Conservation (phyloP, 2,888 invertebrate species). For the Lasioglossum oenotherae region DNA sequence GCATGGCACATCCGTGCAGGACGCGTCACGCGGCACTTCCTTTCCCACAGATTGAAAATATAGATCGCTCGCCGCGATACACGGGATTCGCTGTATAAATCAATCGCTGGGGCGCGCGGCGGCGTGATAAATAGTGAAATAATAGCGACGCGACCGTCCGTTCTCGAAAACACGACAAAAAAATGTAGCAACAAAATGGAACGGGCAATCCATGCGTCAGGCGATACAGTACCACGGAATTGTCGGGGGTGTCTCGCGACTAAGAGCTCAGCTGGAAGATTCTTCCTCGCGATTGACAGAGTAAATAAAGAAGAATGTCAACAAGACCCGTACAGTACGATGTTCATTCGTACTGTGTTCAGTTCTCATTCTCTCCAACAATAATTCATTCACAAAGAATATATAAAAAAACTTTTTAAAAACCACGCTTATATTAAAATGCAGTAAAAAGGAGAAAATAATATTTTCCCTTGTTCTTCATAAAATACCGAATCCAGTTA, state of each 20-base stretch:
- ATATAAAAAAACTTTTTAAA: too few relatives aligned
- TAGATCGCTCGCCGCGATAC: slow-evolving; percentile 22
- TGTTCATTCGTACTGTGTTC: not conserved
- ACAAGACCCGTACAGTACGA: not conserved
- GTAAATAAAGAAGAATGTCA: slow-evolving; percentile 45
- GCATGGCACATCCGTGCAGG: not conserved
- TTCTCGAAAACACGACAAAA: slow-evolving; percentile 22
- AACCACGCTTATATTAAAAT: too few relatives aligned
- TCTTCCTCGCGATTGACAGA: slow-evolving; percentile 58
- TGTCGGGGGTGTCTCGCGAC: not conserved
- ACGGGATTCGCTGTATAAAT: slow-evolving; percentile 2
- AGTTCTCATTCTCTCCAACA: not conserved
- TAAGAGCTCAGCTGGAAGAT: slow-evolving; percentile 12
- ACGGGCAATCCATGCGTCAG: not conserved
- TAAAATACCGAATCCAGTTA: too few relatives aligned
- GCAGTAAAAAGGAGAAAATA: too few relatives aligned
- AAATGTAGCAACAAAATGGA: not conserved
- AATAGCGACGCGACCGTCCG: slow-evolving; percentile 29
- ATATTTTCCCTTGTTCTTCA: too few relatives aligned
- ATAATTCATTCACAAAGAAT: not conserved
- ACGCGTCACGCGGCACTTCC: slow-evolving; percentile 8
- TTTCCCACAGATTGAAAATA: slow-evolving; percentile 26
- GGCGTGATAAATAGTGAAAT: slow-evolving; percentile 43
- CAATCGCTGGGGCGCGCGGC: not conserved
- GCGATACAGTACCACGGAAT: not conserved